phyloP scores from a whole-genome alignment of 2,113 vertebrate genomes.

The Daboia siamensis region DNA sequence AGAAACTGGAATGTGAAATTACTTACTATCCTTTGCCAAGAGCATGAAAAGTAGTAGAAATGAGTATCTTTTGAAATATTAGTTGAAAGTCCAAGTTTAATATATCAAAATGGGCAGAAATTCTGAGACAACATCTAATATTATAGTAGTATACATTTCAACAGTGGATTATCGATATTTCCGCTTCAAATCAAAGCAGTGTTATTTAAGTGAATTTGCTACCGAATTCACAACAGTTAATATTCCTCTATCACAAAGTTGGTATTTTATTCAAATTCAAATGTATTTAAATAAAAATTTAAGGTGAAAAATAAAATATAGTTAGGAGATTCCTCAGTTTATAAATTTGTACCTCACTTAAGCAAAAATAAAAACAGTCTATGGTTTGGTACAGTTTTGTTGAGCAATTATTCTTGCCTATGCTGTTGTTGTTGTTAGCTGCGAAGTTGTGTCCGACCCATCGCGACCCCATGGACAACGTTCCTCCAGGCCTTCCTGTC shows the following conservation, averaged over 20 bases:
- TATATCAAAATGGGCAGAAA: constrained; percentile 16
- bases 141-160: constrained; percentile 12
- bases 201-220: constrained; percentile 35
- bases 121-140: constrained; percentile 19
- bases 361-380: not conserved
- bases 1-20: not conserved
- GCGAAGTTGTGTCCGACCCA: no score
- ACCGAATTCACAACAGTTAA: constrained; percentile 46
- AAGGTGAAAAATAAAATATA: not conserved
- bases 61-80: not conserved
- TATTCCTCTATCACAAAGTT: not conserved
- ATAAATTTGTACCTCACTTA: constrained; percentile 10
- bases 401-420: constrained; percentile 22
- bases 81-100: not conserved
- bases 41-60: not conserved
- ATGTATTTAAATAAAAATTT: not conserved
- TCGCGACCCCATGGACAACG: no score
- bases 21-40: not conserved
- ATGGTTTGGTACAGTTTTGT: not conserved
- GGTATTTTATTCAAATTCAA: not conserved
- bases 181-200: constrained; percentile 28
- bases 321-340: not conserved
- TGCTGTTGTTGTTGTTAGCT: no score
- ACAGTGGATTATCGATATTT: constrained; percentile 39
- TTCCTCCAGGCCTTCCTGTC: no score